Conservation (phyloP, 2,113 vertebrate genomes). For the Serinus canaria region DNA sequence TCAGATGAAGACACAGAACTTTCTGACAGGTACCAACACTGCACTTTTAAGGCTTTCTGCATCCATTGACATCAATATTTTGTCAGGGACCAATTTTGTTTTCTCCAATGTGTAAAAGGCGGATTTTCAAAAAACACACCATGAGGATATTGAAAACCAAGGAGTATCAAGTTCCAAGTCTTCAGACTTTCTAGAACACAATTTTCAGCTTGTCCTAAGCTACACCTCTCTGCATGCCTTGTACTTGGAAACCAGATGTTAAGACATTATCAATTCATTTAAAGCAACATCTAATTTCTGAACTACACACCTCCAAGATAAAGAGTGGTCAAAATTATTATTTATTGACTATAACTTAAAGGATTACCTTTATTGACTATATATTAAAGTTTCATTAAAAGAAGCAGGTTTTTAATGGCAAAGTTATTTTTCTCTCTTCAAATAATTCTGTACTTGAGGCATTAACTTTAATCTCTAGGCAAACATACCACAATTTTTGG, state of each 20-base stretch:
- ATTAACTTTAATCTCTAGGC: background rate
- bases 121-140: background rate
- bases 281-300: background rate
- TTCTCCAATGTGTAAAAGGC: conserved; percentile 4
- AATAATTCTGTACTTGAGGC: background rate
- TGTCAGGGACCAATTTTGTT: background rate
- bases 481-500: background rate
- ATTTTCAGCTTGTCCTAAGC: background rate
- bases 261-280: background rate
- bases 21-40: background rate
- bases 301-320: background rate
- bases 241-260: background rate
- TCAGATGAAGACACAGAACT: background rate
- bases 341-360: background rate
- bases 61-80: background rate
- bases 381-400: background rate
- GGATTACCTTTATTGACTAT: background rate
- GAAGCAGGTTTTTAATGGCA: background rate
- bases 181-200: background rate
- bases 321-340: background rate
- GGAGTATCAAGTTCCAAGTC: background rate
- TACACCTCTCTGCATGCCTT: background rate
- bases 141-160: background rate
- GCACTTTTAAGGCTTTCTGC: background rate
- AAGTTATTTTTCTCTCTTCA: background rate